These are phyloP conservation scores for Nipponia nippon DNA, from an alignment of 2,113 vertebrate species.

Conservation along the genomic window DNA sequence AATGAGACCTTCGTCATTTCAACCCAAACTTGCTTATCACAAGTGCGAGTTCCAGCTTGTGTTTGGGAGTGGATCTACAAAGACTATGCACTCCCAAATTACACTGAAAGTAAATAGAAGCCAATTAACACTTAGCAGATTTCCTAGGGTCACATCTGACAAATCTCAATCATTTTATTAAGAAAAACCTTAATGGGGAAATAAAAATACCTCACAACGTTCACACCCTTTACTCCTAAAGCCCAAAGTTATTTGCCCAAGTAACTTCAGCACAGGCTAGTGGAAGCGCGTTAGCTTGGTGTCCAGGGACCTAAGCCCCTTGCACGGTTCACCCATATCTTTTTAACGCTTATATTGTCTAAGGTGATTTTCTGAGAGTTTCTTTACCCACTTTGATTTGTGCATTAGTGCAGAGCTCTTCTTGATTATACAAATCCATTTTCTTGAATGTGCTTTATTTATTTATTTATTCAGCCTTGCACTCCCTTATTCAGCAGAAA, in stretches of 20 bases:
- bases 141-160: background rate
- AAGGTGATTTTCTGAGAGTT: background rate
- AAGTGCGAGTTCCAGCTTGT: background rate
- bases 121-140: background rate
- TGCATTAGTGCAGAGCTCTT: background rate
- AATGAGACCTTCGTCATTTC: background rate
- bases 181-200: background rate
- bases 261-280: background rate
- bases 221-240: background rate
- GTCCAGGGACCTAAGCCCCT: background rate
- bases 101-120: background rate
- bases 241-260: background rate
- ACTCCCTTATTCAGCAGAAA: background rate
- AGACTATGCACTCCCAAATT: background rate
- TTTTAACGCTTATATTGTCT: background rate
- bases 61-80: background rate
- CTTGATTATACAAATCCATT: background rate
- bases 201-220: background rate
- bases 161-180: background rate
- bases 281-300: background rate
- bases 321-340: background rate
- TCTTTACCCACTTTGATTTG: background rate
- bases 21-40: background rate
- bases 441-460: background rate
- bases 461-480: background rate